Conservation (phyloP, 2,888 invertebrate genomes). For the Lepetodrilus schrolli region DNA sequence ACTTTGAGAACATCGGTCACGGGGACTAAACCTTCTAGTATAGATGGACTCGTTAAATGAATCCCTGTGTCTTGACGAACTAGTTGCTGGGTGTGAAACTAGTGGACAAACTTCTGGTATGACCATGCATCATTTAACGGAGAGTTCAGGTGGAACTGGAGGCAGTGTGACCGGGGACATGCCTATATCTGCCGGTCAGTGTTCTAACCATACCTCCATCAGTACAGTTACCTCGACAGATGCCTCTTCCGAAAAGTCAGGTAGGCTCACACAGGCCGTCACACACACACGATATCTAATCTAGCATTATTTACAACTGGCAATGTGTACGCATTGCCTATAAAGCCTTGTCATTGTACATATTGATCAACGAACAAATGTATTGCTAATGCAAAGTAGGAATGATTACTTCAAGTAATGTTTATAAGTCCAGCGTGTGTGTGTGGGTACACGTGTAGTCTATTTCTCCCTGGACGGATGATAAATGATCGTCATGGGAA, state of each 20-base stretch:
- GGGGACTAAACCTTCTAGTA: constrained; percentile 36
- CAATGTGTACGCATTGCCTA: neutral
- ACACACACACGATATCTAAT: neutral
- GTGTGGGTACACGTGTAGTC: no score
- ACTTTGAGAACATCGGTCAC: constrained; percentile 9
- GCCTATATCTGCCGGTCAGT: constrained; percentile 42
- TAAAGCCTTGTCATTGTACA: neutral
- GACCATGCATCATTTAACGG: constrained; percentile 50
- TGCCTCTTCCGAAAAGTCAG: constrained; percentile 50
- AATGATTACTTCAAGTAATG: no score
- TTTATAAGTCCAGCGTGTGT: no score
- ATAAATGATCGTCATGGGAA: no score
- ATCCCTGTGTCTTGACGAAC: constrained; percentile 62
- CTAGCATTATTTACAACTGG: neutral
- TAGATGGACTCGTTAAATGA: constrained; percentile 69
- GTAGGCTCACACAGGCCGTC: constrained; percentile 28
- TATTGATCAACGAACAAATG: no score
- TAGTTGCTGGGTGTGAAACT: constrained; percentile 49
- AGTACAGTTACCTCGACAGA: constrained; percentile 51
- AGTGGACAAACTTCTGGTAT: constrained; percentile 40
- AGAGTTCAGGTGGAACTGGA: constrained; percentile 34
- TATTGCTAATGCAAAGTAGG: no score
- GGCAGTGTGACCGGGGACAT: constrained; percentile 38
- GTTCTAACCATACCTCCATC: constrained; percentile 40
- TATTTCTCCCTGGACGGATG: no score